Evolutionary conservation across 2,797 vertebrate genomes (phyloP).

Genomic region (Thamnophis elegans): DNA sequence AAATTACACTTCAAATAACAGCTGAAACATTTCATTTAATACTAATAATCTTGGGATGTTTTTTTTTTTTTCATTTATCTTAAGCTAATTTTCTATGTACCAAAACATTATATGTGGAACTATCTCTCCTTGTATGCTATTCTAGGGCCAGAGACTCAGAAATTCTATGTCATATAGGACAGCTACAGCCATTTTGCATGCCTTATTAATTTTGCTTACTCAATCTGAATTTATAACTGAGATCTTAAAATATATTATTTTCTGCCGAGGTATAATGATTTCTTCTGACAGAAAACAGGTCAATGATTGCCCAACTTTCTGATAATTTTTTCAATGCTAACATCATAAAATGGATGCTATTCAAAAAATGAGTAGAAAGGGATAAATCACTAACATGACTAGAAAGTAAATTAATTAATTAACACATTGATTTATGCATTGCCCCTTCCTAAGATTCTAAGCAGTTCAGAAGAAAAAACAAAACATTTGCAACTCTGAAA

Average conservation of each 20-base stretch:
- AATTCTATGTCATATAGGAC: conserved; percentile 48
- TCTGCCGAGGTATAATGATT: conserved; percentile 55
- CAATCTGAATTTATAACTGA: conserved; percentile 42
- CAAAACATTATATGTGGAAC: background rate
- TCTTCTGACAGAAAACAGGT: conserved; percentile 51
- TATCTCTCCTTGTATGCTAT: conserved; percentile 53
- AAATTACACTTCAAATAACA: conserved; percentile 24
- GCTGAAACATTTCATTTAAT: conserved; percentile 34
- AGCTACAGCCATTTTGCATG: conserved; percentile 56
- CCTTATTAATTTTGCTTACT: conserved; percentile 44
- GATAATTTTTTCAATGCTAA: conserved; percentile 28
- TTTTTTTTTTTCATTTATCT: conserved; percentile 2
- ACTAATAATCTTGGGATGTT: conserved; percentile 21
- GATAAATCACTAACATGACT: background rate
- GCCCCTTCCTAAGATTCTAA: background rate
- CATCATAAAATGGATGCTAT: conserved; percentile 31
- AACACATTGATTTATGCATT: background rate
- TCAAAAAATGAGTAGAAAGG: background rate
- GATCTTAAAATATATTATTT: conserved; percentile 40
- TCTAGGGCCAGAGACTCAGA: conserved; percentile 34
- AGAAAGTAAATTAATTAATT: background rate
- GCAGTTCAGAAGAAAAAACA: background rate
- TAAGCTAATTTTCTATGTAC: conserved; percentile 20
- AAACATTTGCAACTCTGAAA: background rate
- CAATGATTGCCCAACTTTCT: conserved; percentile 48